Percentiles rank a stretch among this genome's conserved stretches.
Conservation (phyloP, 2,113 vertebrate species). For the Rhea americana region DNA sequence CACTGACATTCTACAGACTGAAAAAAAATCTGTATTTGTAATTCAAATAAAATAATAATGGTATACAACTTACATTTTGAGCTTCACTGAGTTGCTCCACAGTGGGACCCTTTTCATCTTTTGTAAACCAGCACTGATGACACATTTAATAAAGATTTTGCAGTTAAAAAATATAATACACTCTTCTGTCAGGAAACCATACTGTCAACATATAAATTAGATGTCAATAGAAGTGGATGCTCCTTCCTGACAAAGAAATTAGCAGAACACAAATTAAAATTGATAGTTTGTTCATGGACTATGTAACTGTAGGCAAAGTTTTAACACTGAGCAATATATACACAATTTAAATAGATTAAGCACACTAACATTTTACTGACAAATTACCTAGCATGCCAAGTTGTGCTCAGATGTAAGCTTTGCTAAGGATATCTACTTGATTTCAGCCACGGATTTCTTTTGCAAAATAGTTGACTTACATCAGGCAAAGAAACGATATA, state of each 20-base stretch:
- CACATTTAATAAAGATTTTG: neutral
- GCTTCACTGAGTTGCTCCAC: neutral
- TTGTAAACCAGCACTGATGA: neutral
- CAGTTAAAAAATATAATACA: neutral
- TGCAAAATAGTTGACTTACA: neutral
- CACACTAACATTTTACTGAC: neutral
- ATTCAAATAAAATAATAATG: neutral
- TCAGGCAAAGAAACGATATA: neutral
- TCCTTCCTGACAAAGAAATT: conserved; percentile 39
- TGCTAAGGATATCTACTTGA: neutral
- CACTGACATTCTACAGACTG: neutral
- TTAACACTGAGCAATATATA: neutral
- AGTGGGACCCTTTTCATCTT: conserved; percentile 24
- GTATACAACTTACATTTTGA: conserved; percentile 58
- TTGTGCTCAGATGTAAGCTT: neutral
- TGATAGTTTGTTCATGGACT: neutral
- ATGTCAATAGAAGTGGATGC: neutral
- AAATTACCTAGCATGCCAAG: neutral
- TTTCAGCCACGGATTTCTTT: neutral
- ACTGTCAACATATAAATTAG: neutral
- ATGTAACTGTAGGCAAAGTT: neutral
- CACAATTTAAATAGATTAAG: neutral
- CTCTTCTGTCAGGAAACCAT: conserved; percentile 61
- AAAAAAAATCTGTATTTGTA: neutral
- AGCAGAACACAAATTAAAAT: conserved; percentile 9